Conservation (phyloP, 1,140 invertebrate genomes). For the Odontomachus brunneus region DNA sequence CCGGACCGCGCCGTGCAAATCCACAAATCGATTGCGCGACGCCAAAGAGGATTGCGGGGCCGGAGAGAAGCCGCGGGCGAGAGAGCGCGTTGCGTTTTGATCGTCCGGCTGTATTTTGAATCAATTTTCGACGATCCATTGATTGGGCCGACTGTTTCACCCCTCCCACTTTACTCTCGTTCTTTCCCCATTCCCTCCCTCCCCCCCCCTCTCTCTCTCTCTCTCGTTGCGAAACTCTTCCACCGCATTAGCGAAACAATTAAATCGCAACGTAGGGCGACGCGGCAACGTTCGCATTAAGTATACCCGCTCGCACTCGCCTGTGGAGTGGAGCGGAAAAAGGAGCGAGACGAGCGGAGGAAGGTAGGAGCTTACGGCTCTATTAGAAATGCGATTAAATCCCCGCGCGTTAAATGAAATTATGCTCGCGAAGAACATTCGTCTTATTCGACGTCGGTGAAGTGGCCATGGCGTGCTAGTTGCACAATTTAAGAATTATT, state of each 20-base stretch:
- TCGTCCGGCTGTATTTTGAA: conserved; percentile 35
- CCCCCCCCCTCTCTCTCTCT: not conserved
- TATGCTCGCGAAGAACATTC: conserved; percentile 36
- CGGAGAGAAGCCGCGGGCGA: conserved; percentile 12
- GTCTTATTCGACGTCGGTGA: conserved; percentile 52
- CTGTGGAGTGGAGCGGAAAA: conserved; percentile 52
- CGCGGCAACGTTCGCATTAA: conserved; percentile 57
- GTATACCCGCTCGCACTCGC: conserved; percentile 42
- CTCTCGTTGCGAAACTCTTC: conserved; percentile 42
- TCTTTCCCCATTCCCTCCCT: not conserved
- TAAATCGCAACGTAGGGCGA: conserved; percentile 75
- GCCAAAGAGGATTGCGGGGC: conserved; percentile 29
- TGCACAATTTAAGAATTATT: conserved; percentile 43
- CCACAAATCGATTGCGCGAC: conserved; percentile 59
- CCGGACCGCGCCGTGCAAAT: conserved; percentile 21
- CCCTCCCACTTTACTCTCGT: not conserved
- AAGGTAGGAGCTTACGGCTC: conserved; percentile 56
- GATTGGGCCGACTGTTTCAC: not conserved
- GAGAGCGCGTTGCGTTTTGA: conserved; percentile 22
- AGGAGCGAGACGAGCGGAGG: conserved; percentile 25
- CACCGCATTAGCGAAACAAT: conserved; percentile 74
- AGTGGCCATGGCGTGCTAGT: conserved; percentile 17
- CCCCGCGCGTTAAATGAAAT: conserved; percentile 60
- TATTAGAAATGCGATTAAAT: conserved; percentile 69
- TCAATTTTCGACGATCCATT: conserved; percentile 42